Evolutionary conservation across 2,888 invertebrate species (phyloP), one percentile per base, ranked within the genome.

Genomic region (Troides helena): DNA sequence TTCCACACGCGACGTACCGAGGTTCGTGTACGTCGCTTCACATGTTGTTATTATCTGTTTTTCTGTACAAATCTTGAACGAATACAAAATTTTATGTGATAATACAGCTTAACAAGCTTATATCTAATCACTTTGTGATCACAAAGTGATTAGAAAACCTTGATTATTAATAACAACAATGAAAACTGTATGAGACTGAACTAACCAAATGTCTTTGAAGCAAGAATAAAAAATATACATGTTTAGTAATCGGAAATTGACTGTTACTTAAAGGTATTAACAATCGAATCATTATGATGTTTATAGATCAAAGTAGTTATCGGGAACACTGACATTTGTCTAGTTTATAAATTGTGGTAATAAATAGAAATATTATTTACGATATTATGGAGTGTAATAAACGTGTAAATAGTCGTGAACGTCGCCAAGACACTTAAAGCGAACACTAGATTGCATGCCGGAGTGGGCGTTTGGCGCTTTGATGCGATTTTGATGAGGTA

Each of bases 1-100:
- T 92, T 87, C 86, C 85, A 80, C 78, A 79, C 80, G 74, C 80
- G 75, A 79, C 80, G 78, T 67, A 78, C 75, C 78, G 75, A 80
- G 77, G 78, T 77, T 75, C 74, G 74, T 77, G 77, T 75, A 77
- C 80, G 83, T 84, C 80, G 78, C 79, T 74, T 75, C 72, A 82
- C 80, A 81, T 77, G 77, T 71, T 77, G 76, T 79, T 76, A 75
- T 69, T 72, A 76, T 80, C 75, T 81, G 84, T 80, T 62, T 46
- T 46, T 14, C 46, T 10, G 53, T 67, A 83, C 82, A 85, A 86
- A 84, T 82, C 76, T 72, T 46, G 59, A 69, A 62, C 72, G 69
- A 74, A 53, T 53, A 4, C 1, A 10, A 14, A n/a, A 1, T 53
- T 6, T 6, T 6, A 53, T n/a, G 18, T 7, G n/a, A 53, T n/a